A percentile compares a stretch with the other conserved stretches of the same genome.
These are phyloP conservation scores for Drosophila robusta DNA, from an alignment of 2,888 invertebrate species.

Conservation along the genomic window DNA sequence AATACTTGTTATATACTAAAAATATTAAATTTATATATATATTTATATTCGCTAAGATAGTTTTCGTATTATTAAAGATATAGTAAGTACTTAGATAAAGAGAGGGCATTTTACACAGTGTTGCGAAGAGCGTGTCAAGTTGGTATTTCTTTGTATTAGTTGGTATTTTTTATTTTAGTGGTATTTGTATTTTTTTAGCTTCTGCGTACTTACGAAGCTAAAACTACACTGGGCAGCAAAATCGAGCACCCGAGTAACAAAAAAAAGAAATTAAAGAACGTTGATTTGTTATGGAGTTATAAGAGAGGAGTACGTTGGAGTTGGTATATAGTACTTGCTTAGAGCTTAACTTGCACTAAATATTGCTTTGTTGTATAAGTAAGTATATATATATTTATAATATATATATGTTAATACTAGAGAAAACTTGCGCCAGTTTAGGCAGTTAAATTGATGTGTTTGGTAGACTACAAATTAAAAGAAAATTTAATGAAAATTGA, in stretches of 20 bases:
- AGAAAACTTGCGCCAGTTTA: constrained; percentile 37
- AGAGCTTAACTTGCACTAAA: constrained; percentile 70
- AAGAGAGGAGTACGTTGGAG: constrained; percentile 25
- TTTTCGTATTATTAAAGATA: constrained; percentile 39
- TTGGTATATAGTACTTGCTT: constrained; percentile 46
- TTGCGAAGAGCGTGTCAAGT: constrained; percentile 10
- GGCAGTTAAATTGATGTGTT: constrained; percentile 27
- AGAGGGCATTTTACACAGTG: not conserved
- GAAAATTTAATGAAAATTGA: constrained; percentile 29
- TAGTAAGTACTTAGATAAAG: constrained; percentile 52
- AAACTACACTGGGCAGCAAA: constrained; percentile 61
- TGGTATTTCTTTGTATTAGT: constrained; percentile 26
- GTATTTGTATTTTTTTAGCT: constrained; percentile 51
- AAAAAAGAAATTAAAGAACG: constrained; percentile 15
- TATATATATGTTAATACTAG: constrained; percentile 46
- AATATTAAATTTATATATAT: constrained; percentile 38
- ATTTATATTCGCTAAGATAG: constrained; percentile 60
- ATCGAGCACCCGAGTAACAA: constrained; percentile 64
- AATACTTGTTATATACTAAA: constrained; percentile 47
- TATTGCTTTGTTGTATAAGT: constrained; percentile 39
- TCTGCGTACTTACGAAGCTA: constrained; percentile 71
- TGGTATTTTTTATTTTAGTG: constrained; percentile 15
- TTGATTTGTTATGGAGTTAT: constrained; percentile 32
- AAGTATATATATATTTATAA: constrained; percentile 10
- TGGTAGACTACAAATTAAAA: constrained; percentile 59